These are phyloP conservation scores for Aptenodytes patagonicus DNA, from an alignment of 2,113 vertebrate genomes.

Conservation along the genomic window DNA sequence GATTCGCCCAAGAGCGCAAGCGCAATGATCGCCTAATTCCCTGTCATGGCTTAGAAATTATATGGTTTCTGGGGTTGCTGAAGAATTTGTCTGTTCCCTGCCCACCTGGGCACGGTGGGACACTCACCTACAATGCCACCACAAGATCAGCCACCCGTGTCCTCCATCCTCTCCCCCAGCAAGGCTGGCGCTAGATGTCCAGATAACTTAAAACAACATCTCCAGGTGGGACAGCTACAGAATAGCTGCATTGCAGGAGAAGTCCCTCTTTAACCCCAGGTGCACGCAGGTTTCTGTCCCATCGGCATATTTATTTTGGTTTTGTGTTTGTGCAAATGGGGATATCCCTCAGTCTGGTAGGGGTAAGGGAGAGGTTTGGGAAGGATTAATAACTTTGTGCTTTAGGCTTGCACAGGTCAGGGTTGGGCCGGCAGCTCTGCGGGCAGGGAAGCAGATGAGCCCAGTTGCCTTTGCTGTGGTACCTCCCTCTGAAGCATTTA, in stretches of 20 bases:
- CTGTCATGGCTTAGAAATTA: rapidly evolving
- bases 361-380: neutral
- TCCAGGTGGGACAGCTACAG: neutral
- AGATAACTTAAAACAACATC: neutral
- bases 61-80: rapidly evolving
- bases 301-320: neutral
- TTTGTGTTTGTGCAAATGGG: neutral
- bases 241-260: neutral
- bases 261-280: neutral
- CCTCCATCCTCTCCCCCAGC: neutral
- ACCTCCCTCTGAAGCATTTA: neutral
- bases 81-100: neutral
- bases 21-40: rapidly evolving
- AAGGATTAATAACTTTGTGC: neutral
- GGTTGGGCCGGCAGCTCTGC: neutral
- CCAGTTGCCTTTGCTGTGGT: neutral
- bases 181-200: no score
- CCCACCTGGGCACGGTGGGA: neutral
- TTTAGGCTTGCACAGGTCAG: neutral
- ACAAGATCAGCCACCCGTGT: rapidly evolving
- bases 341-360: no score
- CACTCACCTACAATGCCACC: rapidly evolving
- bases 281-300: neutral
- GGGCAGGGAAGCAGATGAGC: neutral
- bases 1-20: neutral